Conservation (phyloP, 2,113 vertebrate genomes). For the Glaucidium brasilianum region DNA sequence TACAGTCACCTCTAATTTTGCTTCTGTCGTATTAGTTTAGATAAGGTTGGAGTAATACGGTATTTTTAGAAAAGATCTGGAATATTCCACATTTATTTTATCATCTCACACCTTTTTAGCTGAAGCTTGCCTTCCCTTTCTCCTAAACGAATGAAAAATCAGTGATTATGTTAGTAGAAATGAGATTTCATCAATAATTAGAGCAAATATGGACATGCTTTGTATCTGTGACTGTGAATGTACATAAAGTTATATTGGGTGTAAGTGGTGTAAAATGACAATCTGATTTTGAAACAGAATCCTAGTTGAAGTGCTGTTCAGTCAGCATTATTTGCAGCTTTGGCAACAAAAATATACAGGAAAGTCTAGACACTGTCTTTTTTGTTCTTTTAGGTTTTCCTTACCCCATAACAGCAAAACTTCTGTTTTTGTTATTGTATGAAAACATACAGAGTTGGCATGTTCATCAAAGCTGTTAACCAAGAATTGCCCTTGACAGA, state of each 20-base stretch:
- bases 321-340: background rate
- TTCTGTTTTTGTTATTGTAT: background rate
- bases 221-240: background rate
- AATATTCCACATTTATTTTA: background rate
- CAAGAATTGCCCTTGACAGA: conserved; percentile 7
- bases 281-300: background rate
- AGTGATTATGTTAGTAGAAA: background rate
- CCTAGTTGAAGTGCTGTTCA: background rate
- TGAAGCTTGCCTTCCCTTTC: background rate
- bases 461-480: conserved; percentile 21
- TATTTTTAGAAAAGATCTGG: background rate
- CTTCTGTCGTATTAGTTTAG: background rate
- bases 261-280: background rate
- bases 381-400: background rate
- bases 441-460: background rate
- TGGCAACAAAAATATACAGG: conserved; percentile 28
- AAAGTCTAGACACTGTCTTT: conserved; percentile 19
- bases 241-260: background rate
- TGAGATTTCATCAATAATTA: background rate
- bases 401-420: background rate
- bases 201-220: background rate
- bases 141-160: background rate
- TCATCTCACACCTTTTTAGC: background rate
- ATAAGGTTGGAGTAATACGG: background rate
- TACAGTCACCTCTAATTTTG: background rate